Percentiles rank a stretch among this genome's conserved stretches.
Evolutionary conservation across 2,888 invertebrate genomes (phyloP).

Genomic region (Mythimna ferrago): DNA sequence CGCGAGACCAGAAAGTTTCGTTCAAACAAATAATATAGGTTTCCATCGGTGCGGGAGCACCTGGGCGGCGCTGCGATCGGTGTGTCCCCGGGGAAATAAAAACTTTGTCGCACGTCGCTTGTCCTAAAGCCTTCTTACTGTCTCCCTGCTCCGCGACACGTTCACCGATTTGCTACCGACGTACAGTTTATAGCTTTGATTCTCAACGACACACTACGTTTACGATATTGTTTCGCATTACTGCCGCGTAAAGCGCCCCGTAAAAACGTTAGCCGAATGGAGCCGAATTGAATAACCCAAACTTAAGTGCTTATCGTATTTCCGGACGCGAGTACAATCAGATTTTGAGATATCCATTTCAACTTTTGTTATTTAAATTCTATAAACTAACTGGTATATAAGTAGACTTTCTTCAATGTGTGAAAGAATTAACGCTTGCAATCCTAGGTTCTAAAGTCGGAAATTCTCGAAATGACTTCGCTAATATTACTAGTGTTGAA

Average conservation of each 20-base stretch:
- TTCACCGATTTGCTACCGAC: constrained; percentile 87
- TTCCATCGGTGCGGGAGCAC: constrained; percentile 87
- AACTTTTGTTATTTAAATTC: constrained; percentile 35
- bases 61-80: constrained; percentile 89
- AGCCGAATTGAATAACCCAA: constrained; percentile 62
- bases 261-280: constrained; percentile 68
- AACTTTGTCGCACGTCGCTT: constrained; percentile 90
- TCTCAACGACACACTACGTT: constrained; percentile 86
- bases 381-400: constrained; percentile 24
- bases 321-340: constrained; percentile 33
- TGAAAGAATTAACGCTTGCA: constrained; percentile 62
- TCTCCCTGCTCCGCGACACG: constrained; percentile 82
- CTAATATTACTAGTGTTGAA: constrained; percentile 86
- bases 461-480: constrained; percentile 81
- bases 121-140: constrained; percentile 89
- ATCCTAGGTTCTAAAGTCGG: constrained; percentile 73
- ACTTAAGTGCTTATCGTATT: constrained; percentile 59
- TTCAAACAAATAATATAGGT: constrained; percentile 91
- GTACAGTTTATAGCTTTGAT: constrained; percentile 88
- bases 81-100: constrained; percentile 90
- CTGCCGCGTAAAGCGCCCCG: constrained; percentile 78
- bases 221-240: constrained; percentile 87
- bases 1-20: constrained; percentile 89
- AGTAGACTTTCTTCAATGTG: constrained; percentile 36
- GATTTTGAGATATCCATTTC: constrained; percentile 26